phyloP scores from a whole-genome alignment of 1,140 invertebrate species.

The Magallana ariakensis region DNA sequence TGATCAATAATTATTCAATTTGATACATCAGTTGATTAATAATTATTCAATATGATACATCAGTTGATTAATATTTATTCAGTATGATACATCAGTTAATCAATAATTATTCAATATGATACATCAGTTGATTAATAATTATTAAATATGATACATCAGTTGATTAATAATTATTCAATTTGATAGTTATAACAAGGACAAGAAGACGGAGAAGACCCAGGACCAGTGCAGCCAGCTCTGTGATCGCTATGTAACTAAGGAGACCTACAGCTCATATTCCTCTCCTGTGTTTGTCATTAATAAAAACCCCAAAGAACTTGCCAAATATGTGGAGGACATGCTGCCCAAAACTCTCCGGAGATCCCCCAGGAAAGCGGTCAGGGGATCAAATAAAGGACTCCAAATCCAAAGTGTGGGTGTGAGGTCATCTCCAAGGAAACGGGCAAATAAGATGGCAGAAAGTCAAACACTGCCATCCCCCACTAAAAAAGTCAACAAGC shows the following conservation, averaged over 20 bases:
- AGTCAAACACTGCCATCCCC: constrained; percentile 43
- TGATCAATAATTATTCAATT: too few species aligned
- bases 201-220: constrained; percentile 61
- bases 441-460: background rate
- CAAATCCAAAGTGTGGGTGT: background rate
- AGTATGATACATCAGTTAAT: too few species aligned
- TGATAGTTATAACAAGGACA: constrained; percentile 65
- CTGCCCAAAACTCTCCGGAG: background rate
- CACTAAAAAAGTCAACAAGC: constrained; percentile 48
- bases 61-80: too few species aligned
- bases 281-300: constrained; percentile 50
- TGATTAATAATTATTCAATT: too few species aligned
- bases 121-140: too few species aligned
- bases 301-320: constrained; percentile 42
- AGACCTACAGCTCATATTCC: constrained; percentile 63
- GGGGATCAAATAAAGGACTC: background rate
- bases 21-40: too few species aligned
- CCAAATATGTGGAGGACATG: constrained; percentile 23
- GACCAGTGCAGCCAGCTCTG: constrained; percentile 60
- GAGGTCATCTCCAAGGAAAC: background rate
- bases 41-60: too few species aligned
- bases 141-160: too few species aligned
- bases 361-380: constrained; percentile 50
- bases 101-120: too few species aligned
- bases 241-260: constrained; percentile 63